phyloP scores from a whole-genome alignment of 2,797 vertebrate genomes.

The Kryptopterus vitreolus region DNA sequence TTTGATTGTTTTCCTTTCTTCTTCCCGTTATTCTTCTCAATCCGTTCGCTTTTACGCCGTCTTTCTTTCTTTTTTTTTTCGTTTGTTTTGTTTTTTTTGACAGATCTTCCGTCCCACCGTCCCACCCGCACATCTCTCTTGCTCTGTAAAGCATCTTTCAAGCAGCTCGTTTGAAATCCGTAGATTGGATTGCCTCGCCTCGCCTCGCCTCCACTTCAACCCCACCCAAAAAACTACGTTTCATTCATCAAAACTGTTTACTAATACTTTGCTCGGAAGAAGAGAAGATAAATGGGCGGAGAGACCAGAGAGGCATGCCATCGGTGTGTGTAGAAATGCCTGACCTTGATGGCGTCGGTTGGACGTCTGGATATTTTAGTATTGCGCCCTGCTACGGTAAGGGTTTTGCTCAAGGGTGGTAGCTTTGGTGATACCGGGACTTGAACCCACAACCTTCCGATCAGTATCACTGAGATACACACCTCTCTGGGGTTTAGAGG shows the following conservation, averaged over 20 bases:
- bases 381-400: too few relatives aligned
- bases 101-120: background rate
- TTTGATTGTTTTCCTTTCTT: background rate
- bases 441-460: too few relatives aligned
- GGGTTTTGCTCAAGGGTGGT: too few relatives aligned
- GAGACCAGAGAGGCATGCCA: conserved; percentile 51
- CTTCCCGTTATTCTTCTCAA: background rate
- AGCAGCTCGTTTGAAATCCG: conserved; percentile 62
- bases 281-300: conserved; percentile 56
- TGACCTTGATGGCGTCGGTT: too few relatives aligned
- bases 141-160: conserved; percentile 58
- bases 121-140: conserved; percentile 4
- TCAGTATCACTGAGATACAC: too few relatives aligned
- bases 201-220: conserved; percentile 58
- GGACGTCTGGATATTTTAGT: too few relatives aligned
- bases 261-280: conserved; percentile 56
- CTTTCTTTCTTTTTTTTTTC: background rate
- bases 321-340: conserved; percentile 6
- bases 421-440: too few relatives aligned
- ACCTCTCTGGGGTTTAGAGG: too few relatives aligned
- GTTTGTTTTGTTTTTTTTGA: background rate
- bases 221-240: conserved; percentile 64
- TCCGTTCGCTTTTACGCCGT: too few relatives aligned
- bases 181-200: conserved; percentile 59
- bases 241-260: conserved; percentile 64